Evolutionary conservation across 2,797 vertebrate genomes (phyloP).

Genomic region (Manis javanica): DNA sequence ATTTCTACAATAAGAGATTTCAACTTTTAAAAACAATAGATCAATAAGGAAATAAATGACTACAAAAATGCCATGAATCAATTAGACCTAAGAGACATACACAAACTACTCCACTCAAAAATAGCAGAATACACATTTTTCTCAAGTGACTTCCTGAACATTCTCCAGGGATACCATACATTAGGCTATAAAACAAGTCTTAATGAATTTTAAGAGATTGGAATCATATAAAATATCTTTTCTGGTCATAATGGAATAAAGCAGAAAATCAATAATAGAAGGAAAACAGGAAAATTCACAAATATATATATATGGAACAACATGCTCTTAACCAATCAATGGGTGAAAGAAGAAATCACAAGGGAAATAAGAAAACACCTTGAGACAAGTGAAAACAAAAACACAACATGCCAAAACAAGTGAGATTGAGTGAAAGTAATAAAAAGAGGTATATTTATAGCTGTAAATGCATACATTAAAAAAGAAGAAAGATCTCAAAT

Average conservation of each 20-base stretch:
- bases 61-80: background rate
- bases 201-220: background rate
- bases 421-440: background rate
- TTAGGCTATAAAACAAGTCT: background rate
- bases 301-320: background rate
- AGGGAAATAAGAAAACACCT: background rate
- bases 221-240: background rate
- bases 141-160: background rate
- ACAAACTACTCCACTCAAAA: background rate
- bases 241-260: background rate
- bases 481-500: background rate
- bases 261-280: background rate
- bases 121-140: background rate
- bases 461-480: background rate
- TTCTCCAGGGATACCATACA: background rate
- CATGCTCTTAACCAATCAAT: background rate
- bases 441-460: background rate
- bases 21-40: background rate
- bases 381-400: background rate
- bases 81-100: background rate
- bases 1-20: background rate
- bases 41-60: background rate
- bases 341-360: background rate
- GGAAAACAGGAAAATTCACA: background rate
- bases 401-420: background rate